Conservation (phyloP, 2,888 invertebrate species). For the Lathronympha strigana region DNA sequence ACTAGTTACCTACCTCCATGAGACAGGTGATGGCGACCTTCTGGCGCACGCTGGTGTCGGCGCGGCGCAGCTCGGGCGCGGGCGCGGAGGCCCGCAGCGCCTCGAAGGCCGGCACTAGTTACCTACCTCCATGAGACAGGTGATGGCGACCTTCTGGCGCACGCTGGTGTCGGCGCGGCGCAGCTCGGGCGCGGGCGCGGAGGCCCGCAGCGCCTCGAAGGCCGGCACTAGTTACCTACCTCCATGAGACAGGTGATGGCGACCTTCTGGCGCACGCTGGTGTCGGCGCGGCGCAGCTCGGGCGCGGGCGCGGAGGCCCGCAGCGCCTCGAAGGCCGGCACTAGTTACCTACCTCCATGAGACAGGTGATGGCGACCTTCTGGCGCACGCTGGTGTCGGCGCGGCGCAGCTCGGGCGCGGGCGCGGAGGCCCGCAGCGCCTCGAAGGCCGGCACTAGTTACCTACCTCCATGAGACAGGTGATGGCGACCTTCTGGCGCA, state of each 20-base stretch:
- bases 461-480: too few relatives aligned
- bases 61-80: constrained; percentile 92
- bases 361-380: constrained; percentile 97
- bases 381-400: constrained; percentile 92
- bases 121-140: too few relatives aligned
- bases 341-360: too few relatives aligned
- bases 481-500: constrained; percentile 97
- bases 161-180: constrained; percentile 91
- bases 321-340: constrained; percentile 81
- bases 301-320: constrained; percentile 89
- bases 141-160: constrained; percentile 95
- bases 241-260: constrained; percentile 96
- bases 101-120: constrained; percentile 86
- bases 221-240: too few relatives aligned
- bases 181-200: constrained; percentile 93
- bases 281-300: constrained; percentile 92
- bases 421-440: constrained; percentile 82
- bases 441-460: constrained; percentile 87
- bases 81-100: constrained; percentile 84
- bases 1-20: too few relatives aligned
- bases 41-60: constrained; percentile 92
- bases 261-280: constrained; percentile 95
- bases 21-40: constrained; percentile 98
- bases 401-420: constrained; percentile 92
- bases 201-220: constrained; percentile 71